Evolutionary conservation across 2,797 vertebrate genomes (phyloP), one percentile per base, ranked within the genome.

Genomic region (Aulostomus chinensis): DNA sequence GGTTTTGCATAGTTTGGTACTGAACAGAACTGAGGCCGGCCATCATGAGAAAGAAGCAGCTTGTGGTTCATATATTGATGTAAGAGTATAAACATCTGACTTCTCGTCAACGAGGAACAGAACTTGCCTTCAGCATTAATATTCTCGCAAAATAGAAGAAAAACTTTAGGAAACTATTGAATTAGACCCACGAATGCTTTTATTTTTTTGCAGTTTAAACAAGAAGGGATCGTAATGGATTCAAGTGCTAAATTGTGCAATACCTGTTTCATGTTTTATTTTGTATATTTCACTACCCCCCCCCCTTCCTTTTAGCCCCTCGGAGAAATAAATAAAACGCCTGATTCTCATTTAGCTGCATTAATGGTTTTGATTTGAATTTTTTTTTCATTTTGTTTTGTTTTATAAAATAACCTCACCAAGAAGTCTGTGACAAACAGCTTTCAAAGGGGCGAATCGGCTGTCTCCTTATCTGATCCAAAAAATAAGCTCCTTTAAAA

Each of bases 41-140:
- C 13, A 18, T 52, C 22, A 34, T 21, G 26, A 22, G 9, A 41
- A n/a, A 36, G 34, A 38, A n/a, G 17, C 24, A 33, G 32, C 22
- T 41, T 4, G 17, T 47, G 26, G 30, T 43, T 58, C 8, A 24
- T 61, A n/a, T 33, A 28, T 31, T 31, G 39, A 73, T 70, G 15
- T 56, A 29, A 40, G 33, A 60, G 45, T 35, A 15, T n/a, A 8
- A 39, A 47, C 33, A 51, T 55, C 31, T 65, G 36, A 6, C 20
- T 14, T 24, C 29, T 68, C 39, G 33, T 61, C 12, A 51, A 32
- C 47, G 69, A 49, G 59, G 11, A 64, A 52, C 29, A 18, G 24
- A 57, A 28, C n/a, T 49, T 10, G 20, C 30, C 29, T 47, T 58
- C 3, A 43, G 42, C 30, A 40, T 50, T 34, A 36, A 58, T 30